Base-by-base conservation (phyloP, 1,140 invertebrate genomes). In the Leptinotarsa defecta region DNA sequence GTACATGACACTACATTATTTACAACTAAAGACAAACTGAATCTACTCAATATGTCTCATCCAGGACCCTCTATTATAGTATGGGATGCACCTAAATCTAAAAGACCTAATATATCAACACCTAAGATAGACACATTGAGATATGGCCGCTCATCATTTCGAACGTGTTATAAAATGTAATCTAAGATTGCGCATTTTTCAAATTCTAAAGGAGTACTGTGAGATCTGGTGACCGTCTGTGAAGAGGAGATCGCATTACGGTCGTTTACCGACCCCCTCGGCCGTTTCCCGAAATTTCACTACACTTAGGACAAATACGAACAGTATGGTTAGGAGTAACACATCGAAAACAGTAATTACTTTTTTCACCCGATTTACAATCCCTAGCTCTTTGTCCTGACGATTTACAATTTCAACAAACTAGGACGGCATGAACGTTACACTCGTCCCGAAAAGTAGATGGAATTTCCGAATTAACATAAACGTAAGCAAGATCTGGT, bases 41-140 rank as follows among this genome's bases (percentile, higher is more conserved):
- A 3, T 17, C 22, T 62, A 8, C 22, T 27, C 13, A 68, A 27
- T 5, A 72, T 17, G 15, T 72, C 20, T 3, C n/a, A 57, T 13
- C 62, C 49, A 20, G n/a, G 48, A n/a, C 48, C 48, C n/a, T 57
- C 5, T 17, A 71, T 64, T 15, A 64, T 67, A 6, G 27, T 49
- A 20, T 20, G 43, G n/a, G 34, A 48, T 3, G 67, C 24, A 13
- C 67, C 67, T 17, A 34, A 17, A 34, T 68, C 67, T 19, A 68
- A 48, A 3, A 68, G 34, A 24, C 24, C 67, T 19, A 27, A 15
- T 4, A 68, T 11, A 15, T 24, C 48, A 3, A 27, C 27, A 20
- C 67, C 67, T 13, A 68, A 48, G 13, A 68, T 81, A 79, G 34
- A 13, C n/a, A 13, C 74, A 73, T 22, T 86, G 70, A 81, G 86